Evolutionary conservation across 2,797 vertebrate species (phyloP).

Genomic region (Microchirus variegatus): DNA sequence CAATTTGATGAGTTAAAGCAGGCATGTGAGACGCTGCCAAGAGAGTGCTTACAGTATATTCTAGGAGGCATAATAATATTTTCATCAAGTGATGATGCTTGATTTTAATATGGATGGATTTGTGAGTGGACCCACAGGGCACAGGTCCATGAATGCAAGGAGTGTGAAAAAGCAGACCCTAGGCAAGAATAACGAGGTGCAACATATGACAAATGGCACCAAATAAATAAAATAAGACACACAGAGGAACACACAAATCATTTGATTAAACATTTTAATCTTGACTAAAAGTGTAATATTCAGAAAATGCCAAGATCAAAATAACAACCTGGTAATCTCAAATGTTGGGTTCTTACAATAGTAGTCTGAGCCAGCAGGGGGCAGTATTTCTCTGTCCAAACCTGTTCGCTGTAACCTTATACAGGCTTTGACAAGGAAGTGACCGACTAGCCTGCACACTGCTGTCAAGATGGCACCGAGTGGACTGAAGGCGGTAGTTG

Average conservation of each 20-base stretch:
- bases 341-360: neutral
- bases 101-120: neutral
- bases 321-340: too few species aligned
- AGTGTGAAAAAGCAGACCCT: too few species aligned
- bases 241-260: neutral
- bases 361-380: constrained; percentile 5
- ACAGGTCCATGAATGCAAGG: neutral
- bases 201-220: too few species aligned
- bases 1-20: constrained; percentile 28
- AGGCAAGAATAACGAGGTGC: neutral
- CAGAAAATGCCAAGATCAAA: too few species aligned
- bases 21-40: constrained; percentile 13
- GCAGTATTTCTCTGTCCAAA: constrained; percentile 20
- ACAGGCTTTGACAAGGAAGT: constrained; percentile 67
- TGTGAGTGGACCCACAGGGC: neutral
- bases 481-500: constrained; percentile 83
- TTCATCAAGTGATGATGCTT: neutral
- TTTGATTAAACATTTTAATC: too few species aligned
- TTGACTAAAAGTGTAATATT: too few species aligned
- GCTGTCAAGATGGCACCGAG: constrained; percentile 83
- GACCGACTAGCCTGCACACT: constrained; percentile 40
- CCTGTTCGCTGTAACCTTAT: neutral
- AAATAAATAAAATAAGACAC: neutral
- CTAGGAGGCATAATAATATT: too few species aligned
- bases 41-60: too few species aligned